These are phyloP conservation scores for Petrocephalus zakoni DNA, from an alignment of 2,113 vertebrate species.

Conservation along the genomic window DNA sequence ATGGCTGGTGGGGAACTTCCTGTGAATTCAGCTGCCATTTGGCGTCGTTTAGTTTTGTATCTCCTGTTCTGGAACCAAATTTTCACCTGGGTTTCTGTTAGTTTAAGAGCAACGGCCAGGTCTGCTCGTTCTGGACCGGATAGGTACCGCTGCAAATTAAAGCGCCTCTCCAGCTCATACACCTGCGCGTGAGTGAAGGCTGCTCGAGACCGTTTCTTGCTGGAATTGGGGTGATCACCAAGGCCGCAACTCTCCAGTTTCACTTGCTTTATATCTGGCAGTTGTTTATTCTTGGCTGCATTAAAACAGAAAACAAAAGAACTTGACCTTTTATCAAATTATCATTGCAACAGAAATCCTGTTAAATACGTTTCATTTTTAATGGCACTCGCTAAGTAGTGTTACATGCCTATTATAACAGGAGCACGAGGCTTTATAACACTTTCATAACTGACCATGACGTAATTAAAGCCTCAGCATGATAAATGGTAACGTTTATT, in stretches of 20 bases:
- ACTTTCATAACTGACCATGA: not conserved
- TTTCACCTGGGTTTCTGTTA: slow-evolving; percentile 73
- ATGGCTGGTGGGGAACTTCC: slow-evolving; percentile 28
- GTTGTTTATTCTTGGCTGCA: slow-evolving; percentile 26
- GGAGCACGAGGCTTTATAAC: not conserved
- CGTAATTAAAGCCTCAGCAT: not conserved
- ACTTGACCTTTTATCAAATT: not conserved
- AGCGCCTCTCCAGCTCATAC: slow-evolving; percentile 67
- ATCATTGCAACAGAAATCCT: not conserved
- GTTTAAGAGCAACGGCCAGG: slow-evolving; percentile 60
- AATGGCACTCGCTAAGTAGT: not conserved
- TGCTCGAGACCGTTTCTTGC: slow-evolving; percentile 67
- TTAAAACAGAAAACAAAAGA: slow-evolving; percentile 19
- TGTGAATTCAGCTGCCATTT: slow-evolving; percentile 48
- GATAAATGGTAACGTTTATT: not conserved
- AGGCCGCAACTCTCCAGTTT: slow-evolving; percentile 27
- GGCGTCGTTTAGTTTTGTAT: slow-evolving; percentile 71
- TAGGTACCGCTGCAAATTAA: slow-evolving; percentile 63
- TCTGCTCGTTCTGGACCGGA: slow-evolving; percentile 64
- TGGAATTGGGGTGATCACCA: slow-evolving; percentile 26
- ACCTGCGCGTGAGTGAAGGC: slow-evolving; percentile 72
- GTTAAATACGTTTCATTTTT: not conserved
- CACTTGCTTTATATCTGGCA: not conserved
- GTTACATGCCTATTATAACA: not conserved
- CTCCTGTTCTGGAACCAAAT: slow-evolving; percentile 77